Base-by-base conservation (phyloP, 2,797 vertebrate species). In the Mastacembelus armatus region DNA sequence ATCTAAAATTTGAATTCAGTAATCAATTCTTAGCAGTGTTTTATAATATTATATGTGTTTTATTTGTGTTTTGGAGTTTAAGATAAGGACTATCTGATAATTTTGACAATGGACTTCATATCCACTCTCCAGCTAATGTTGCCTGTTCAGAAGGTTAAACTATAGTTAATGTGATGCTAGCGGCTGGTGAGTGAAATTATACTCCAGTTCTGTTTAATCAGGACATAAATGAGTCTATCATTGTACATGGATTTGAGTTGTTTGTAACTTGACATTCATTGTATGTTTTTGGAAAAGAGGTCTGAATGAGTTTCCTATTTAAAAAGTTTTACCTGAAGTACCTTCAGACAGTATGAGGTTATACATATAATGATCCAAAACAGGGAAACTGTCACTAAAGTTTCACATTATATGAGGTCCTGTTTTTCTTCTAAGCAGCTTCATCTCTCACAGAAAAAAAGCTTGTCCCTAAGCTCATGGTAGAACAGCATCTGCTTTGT, bases 391-490 rank as follows among this genome's bases (percentile, higher is more conserved):
- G 22, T 68, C 55, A 36, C 45, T 24, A 7, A 59, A 36, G 32
- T 70, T 65, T 19, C 36, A 47, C 42, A 40, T 74, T 73, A 74
- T 63, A n/a, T 35, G 16, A 58, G 48, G 19, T 55, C 51, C 16
- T 27, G 1, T 63, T 80, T 67, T 69, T 52, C 57, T 64, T 57
- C 35, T 19, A 18, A 24, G 14, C 21, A 51, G 10, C 60, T 83
- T 80, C 72, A 82, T 84, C 77, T 79, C 36, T 2, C 33, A 8
- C 30, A 59, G 43, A 60, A 16, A 54, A 66, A 82, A 62, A 55
- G 63, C 43, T 27, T 24, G 49, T 67, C 84, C 55, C 77, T 83
- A 81, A 70, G 48, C 59, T 64, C 66, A 58, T 65, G 79, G 84
- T 84, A 79, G 50, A 57, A 32, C 42, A 12, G 51, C 16, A 3